Conservation (phyloP, 2,113 vertebrate genomes). For the Brevimyrus niger region DNA sequence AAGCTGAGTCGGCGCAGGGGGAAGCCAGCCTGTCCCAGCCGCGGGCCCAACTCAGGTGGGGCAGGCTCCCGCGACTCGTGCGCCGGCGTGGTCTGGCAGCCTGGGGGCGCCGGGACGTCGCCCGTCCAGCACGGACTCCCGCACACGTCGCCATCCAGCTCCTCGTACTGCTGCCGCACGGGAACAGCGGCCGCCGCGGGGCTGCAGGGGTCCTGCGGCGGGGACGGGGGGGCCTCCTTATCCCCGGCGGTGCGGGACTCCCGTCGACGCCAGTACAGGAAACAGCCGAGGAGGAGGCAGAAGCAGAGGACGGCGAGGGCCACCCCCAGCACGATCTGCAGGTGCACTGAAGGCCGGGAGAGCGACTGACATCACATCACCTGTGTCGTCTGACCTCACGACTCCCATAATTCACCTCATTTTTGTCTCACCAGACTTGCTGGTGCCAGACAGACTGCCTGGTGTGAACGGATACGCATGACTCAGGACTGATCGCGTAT, state of each 20-base stretch:
- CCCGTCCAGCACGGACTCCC: constrained; percentile 41
- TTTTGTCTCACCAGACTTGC: not conserved
- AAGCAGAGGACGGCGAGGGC: constrained; percentile 65
- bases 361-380: constrained; percentile 2
- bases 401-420: not conserved
- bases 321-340: constrained; percentile 59
- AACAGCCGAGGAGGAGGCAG: constrained; percentile 61
- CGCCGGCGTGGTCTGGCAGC: constrained; percentile 39
- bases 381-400: not conserved
- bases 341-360: constrained; percentile 49
- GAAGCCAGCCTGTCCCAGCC: constrained; percentile 29
- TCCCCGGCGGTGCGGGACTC: constrained; percentile 31
- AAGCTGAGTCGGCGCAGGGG: constrained; percentile 41
- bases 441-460: not conserved
- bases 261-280: constrained; percentile 54
- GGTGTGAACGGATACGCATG: not conserved
- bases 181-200: constrained; percentile 37
- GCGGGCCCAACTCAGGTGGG: constrained; percentile 27
- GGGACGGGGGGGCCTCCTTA: constrained; percentile 45
- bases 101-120: constrained; percentile 47
- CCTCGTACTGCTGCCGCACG: constrained; percentile 55
- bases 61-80: constrained; percentile 29
- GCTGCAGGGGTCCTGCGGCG: constrained; percentile 22
- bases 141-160: constrained; percentile 53
- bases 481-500: not conserved